phyloP scores from a whole-genome alignment of 2,113 vertebrate genomes.

The Hemibagrus wyckioides region DNA sequence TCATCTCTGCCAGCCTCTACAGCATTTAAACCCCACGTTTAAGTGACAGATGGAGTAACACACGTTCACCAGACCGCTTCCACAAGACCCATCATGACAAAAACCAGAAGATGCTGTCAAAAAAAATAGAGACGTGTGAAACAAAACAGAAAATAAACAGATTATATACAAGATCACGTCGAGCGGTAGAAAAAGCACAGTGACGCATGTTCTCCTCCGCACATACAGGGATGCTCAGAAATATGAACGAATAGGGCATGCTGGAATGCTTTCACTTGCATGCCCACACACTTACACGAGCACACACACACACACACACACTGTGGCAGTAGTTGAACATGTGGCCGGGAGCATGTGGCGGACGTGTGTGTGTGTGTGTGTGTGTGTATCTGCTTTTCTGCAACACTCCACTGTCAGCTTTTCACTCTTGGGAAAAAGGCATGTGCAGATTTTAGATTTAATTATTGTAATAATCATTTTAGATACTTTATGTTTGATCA shows the following conservation, averaged over 20 bases:
- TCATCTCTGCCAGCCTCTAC: not conserved
- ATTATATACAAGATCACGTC: not conserved
- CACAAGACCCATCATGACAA: slow-evolving; percentile 47
- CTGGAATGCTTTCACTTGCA: slow-evolving; percentile 20
- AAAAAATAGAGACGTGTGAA: slow-evolving; percentile 44
- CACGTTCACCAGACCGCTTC: slow-evolving; percentile 38
- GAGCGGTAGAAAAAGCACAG: slow-evolving; percentile 34
- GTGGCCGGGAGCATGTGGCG: slow-evolving; percentile 69
- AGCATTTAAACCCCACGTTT: slow-evolving; percentile 8
- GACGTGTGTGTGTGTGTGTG: slow-evolving; percentile 53
- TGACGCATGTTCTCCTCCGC: slow-evolving; percentile 23
- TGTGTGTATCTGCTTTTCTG: slow-evolving; percentile 69
- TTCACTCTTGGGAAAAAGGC: slow-evolving; percentile 73
- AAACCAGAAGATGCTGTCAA: slow-evolving; percentile 32
- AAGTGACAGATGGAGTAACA: slow-evolving; percentile 45
- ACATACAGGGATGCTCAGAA: slow-evolving; percentile 29
- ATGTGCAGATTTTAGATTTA: slow-evolving; percentile 47
- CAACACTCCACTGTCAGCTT: slow-evolving; percentile 68
- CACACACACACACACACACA: slow-evolving; percentile 44
- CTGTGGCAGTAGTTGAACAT: slow-evolving; percentile 67
- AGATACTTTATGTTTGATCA: not conserved
- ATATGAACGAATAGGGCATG: slow-evolving; percentile 20
- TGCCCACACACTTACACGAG: slow-evolving; percentile 32
- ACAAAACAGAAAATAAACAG: slow-evolving; percentile 45
- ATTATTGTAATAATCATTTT: not conserved